Percentiles rank a stretch among this genome's conserved stretches.
Evolutionary conservation across 23 tunicate genomes (phyloP).

Genomic region (Halocynthia aurantium): DNA sequence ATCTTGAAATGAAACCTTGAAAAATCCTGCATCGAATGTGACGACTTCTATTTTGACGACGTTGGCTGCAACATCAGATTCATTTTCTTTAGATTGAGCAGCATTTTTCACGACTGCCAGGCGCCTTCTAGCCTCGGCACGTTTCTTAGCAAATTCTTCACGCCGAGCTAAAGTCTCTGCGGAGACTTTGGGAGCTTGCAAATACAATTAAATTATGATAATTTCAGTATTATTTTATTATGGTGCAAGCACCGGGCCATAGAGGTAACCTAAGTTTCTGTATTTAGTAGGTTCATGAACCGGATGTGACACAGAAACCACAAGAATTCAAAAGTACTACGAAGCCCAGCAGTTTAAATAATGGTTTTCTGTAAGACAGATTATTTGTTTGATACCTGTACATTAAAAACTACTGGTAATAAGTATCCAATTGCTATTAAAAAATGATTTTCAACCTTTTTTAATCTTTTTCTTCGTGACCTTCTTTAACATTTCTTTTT

Average conservation of each 20-base stretch:
- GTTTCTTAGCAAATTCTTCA: conserved; percentile 30
- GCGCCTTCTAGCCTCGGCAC: conserved; percentile 58
- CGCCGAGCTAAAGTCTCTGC: conserved; percentile 2
- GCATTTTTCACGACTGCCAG: conserved; percentile 60
- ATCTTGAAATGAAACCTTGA: conserved; percentile 25
- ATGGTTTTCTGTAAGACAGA: background rate
- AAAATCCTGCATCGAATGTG: conserved; percentile 83
- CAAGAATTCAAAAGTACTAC: no score
- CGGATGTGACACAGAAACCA: no score
- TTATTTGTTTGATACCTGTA: background rate
- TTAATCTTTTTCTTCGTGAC: background rate
- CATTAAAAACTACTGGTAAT: background rate
- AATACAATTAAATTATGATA: background rate
- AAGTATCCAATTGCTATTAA: background rate
- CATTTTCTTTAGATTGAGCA: conserved; percentile 14
- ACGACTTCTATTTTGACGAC: background rate
- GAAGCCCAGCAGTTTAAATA: background rate
- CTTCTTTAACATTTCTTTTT: conserved; percentile 30
- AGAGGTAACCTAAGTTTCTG: background rate
- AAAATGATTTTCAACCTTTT: background rate
- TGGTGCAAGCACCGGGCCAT: background rate
- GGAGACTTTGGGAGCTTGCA: background rate
- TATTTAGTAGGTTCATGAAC: background rate
- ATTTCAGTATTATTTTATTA: background rate
- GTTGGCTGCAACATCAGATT: background rate